Base-by-base conservation (phyloP, 2,797 vertebrate genomes). In the Oryzias sinensis region DNA sequence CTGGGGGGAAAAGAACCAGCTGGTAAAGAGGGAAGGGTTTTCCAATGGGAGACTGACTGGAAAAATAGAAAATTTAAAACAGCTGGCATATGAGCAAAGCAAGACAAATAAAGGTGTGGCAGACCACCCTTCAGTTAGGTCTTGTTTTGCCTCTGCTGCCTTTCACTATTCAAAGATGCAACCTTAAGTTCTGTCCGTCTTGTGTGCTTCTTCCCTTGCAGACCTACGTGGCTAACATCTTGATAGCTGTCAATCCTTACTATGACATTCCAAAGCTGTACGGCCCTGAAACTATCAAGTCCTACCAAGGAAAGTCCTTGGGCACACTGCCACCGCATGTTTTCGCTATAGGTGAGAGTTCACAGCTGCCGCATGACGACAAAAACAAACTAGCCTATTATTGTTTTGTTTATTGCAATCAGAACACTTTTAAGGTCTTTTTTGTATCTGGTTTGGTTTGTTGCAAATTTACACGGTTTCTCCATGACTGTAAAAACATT, bases 201-300 rank as follows among this genome's bases (percentile, higher is more conserved):
- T 50, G 59, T 2, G 7, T 27, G 27, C 27, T 6, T 27, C 42
- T 16, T 83, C 46, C 57, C 51, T 62, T 55, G 16, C 90, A 99
- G 97, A 99, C 96, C 0, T 99, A 93, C 62, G 97, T 99, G 76
- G 97, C 97, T 79, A 99, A 99, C 79, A 99, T 99, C 83, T 85
- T 99, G 83, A 98, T 99, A 83, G 97, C 97, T 72, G 95, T 99
- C 77, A 99, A 99, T 67, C 97, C 97, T 1, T 99, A 99, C 84
- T 96, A 90, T 76, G 95, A 98, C 80, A 93, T 99, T 69, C 95
- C 95, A 43, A 97, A 96, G 81, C 91, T 98, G 56, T 99, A 99
- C 55, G 80, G 94, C 51, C 92, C 93, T 13, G 95, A 96, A 3
- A 66, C 92, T 76, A 95, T 99, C 83, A 96, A 95, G 80, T 93